phyloP scores from a whole-genome alignment of 37 sponge, comb jelly and placozoan species.

The Ianthella basta region DNA sequence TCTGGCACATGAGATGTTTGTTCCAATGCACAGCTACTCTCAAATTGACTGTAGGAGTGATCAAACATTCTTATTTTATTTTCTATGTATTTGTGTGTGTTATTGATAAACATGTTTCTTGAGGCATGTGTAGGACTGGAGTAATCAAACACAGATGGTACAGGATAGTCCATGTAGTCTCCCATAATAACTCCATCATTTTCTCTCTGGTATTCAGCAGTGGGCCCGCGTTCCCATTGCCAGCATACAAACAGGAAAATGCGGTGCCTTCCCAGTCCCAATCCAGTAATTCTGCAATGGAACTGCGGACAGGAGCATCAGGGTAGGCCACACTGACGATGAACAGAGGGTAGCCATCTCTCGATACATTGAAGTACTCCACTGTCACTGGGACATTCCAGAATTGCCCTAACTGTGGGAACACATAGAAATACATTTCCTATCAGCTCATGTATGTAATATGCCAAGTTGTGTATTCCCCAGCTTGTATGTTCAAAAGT shows the following conservation, averaged over 20 bases:
- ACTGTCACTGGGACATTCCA: constrained; percentile 25
- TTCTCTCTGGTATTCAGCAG: neutral
- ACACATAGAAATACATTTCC: too few species aligned
- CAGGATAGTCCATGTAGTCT: neutral
- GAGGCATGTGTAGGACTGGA: neutral
- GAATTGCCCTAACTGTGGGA: neutral
- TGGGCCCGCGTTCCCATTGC: constrained; percentile 6
- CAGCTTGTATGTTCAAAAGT: too few species aligned
- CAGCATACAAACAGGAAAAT: neutral
- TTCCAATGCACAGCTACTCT: constrained; percentile 1
- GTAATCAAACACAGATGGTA: constrained; percentile 5
- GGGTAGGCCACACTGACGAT: constrained; percentile 6
- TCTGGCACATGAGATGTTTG: too few species aligned
- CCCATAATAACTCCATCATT: constrained; percentile 26
- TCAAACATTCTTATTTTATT: too few species aligned
- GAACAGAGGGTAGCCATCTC: neutral
- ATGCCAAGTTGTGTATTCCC: too few species aligned
- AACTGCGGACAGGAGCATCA: neutral
- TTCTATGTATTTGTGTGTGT: too few species aligned
- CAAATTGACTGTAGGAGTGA: neutral
- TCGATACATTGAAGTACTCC: neutral
- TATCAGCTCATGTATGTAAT: too few species aligned
- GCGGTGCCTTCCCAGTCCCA: neutral
- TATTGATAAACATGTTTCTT: too few species aligned
- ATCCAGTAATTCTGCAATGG: neutral